Base-by-base conservation (phyloP, 2,888 invertebrate genomes). In the Bombyx huttoni region DNA sequence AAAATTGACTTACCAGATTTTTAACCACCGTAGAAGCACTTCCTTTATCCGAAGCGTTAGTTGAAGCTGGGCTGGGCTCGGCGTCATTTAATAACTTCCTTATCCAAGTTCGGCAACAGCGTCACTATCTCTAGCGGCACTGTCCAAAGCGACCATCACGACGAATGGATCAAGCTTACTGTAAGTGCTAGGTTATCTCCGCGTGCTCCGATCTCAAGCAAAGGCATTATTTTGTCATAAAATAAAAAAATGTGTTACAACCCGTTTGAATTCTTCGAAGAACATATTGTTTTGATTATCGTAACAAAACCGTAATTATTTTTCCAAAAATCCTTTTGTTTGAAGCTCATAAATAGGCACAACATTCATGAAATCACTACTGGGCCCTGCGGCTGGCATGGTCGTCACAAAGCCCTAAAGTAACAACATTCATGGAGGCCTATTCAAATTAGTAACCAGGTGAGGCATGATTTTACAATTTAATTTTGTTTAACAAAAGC, bases 181-280 rank as follows among this genome's bases (percentile, higher is more conserved):
- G 87, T 88, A 87, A 88, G 88, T 88, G 88, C 85, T 81, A 76
- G 75, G 88, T 88, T 88, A 88, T 86, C 85, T 87, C 85, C 86
- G 87, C 88, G 88, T 80, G 87, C 84, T 87, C 88, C 86, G 75
- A 64, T 76, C 74, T 78, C 68, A 88, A 88, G 87, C 87, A 79
- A 65, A 88, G 85, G 85, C 87, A 86, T 86, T 87, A 83, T 78
- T 81, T 68, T 82, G 78, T 86, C 81, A 82, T 78, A 78, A 70
- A 72, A 64, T 54, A 49, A 56, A 70, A n/a, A 65, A 70, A 68
- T 62, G 56, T 73, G 78, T 84, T 84, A 86, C 78, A 58, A 73
- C 81, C 83, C 82, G 74, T 77, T 71, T 81, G 81, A 73, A 86
- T 85, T 86, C 86, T 73, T 70, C 72, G 73, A 69, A 64, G 70